These are phyloP conservation scores for Premnoplex brunnescens DNA, from an alignment of 2,797 vertebrate species.

Conservation along the genomic window DNA sequence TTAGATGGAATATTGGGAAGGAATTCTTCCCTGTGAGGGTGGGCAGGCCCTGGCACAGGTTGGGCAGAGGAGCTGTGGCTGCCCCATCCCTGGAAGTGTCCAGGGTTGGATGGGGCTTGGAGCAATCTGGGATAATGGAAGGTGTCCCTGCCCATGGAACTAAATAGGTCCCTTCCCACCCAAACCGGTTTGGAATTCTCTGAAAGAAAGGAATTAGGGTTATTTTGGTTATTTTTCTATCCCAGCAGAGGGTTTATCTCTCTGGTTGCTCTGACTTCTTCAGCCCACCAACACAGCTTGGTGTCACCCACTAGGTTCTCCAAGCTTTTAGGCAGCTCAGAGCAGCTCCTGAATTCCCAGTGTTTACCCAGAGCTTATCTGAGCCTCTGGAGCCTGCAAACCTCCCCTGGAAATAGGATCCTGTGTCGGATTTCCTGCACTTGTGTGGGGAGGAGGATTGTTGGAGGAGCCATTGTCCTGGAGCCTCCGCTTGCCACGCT, in stretches of 20 bases:
- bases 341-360: neutral
- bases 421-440: neutral
- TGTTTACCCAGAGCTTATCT: neutral
- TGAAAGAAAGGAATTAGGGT: neutral
- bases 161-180: neutral
- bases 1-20: neutral
- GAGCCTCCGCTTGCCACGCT: neutral
- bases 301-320: neutral
- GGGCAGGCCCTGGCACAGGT: neutral
- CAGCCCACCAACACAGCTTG: neutral
- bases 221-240: neutral
- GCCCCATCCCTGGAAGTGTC: fast-evolving
- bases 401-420: neutral
- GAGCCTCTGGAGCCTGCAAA: neutral
- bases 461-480: neutral
- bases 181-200: neutral
- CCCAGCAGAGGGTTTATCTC: neutral
- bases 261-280: neutral
- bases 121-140: fast-evolving
- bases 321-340: neutral
- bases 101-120: fast-evolving
- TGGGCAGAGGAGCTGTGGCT: neutral
- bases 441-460: neutral
- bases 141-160: neutral
- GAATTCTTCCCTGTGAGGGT: neutral